These are phyloP conservation scores for Portunus trituberculatus DNA, from an alignment of 1,140 invertebrate species.

Conservation along the genomic window DNA sequence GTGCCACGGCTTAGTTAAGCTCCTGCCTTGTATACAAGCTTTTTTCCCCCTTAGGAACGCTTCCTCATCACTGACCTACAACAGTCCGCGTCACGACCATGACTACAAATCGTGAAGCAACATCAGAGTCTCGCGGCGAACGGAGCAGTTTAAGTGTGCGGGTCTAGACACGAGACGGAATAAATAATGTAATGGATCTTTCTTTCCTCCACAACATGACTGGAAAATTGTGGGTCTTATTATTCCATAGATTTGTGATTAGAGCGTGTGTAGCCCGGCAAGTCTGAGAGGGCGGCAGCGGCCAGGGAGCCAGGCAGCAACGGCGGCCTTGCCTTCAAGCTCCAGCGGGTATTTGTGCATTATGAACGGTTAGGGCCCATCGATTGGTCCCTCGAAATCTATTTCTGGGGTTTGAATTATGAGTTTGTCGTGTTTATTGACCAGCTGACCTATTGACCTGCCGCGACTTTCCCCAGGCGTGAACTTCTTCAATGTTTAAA, in stretches of 20 bases:
- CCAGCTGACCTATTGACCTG: background rate
- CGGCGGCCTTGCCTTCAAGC: background rate
- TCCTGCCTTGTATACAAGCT: background rate
- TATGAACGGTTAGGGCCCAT: background rate
- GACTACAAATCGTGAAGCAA: background rate
- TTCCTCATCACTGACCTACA: background rate
- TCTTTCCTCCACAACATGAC: background rate
- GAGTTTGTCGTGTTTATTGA: background rate
- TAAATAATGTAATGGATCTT: background rate
- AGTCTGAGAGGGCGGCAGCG: background rate
- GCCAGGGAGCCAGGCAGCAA: background rate
- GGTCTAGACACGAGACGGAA: background rate
- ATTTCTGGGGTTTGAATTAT: background rate
- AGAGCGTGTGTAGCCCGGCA: background rate
- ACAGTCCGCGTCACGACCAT: background rate
- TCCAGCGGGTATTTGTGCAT: background rate
- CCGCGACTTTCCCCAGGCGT: background rate
- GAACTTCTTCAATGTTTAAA: background rate
- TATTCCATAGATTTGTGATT: constrained; percentile 9
- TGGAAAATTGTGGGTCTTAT: background rate
- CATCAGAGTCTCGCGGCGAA: background rate
- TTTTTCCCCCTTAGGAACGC: background rate
- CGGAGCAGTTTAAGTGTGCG: background rate
- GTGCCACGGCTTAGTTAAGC: background rate
- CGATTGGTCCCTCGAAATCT: background rate